Evolutionary conservation across 2,113 vertebrate species (phyloP).

Genomic region (Otolemur garnettii): DNA sequence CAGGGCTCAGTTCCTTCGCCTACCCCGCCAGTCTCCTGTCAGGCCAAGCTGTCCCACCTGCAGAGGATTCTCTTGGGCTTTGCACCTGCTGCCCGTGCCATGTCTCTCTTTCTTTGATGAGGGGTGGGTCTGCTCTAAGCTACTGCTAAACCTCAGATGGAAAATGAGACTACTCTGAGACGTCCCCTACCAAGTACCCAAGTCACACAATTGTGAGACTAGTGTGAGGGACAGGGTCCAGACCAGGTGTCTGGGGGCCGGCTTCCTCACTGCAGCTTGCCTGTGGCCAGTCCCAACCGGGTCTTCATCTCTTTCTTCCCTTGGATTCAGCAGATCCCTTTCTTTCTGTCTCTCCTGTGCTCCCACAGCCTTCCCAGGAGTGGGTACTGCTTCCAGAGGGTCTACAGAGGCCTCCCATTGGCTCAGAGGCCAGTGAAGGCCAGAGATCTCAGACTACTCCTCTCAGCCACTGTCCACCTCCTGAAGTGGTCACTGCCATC

Average conservation of each 20-base stretch:
- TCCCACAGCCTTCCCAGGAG: neutral
- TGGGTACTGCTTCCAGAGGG: neutral
- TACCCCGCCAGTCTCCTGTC: neutral
- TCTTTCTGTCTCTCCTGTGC: neutral
- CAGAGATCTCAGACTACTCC: neutral
- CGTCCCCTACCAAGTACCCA: neutral
- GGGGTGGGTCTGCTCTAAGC: neutral
- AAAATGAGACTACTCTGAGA: neutral
- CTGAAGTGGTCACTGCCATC: neutral
- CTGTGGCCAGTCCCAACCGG: neutral
- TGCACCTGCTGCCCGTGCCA: fast-evolving
- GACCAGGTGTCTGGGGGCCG: conserved; percentile 83
- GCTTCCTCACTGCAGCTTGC: conserved; percentile 86
- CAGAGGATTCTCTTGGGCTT: neutral
- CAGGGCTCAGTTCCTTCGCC: neutral
- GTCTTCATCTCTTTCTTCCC: neutral
- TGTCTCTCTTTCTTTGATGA: neutral
- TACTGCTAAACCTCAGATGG: neutral
- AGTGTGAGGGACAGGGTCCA: neutral
- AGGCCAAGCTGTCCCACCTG: neutral
- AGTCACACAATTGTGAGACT: neutral
- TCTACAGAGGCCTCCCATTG: neutral
- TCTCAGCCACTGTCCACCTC: neutral
- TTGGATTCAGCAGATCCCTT: neutral
- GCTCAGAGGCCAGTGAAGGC: neutral